These are phyloP conservation scores for Ectropis grisescens DNA, from an alignment of 1,140 invertebrate genomes.

Conservation along the genomic window DNA sequence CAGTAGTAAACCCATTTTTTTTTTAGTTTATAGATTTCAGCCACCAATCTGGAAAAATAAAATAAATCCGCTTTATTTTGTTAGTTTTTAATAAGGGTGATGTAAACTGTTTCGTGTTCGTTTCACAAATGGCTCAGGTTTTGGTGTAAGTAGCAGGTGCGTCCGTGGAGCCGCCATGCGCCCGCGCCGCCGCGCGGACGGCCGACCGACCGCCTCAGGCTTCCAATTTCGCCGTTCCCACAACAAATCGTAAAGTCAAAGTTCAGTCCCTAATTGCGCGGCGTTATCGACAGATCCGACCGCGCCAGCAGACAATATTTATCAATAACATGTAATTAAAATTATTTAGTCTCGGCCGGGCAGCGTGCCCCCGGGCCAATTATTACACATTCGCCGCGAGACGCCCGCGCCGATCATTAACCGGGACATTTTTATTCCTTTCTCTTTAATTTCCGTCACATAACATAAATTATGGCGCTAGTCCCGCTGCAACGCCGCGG, in stretches of 20 bases:
- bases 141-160: too few relatives aligned
- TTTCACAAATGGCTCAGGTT: too few relatives aligned
- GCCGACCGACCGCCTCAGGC: slow-evolving; percentile 7
- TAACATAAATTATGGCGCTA: slow-evolving; percentile 53
- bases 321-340: slow-evolving; percentile 69
- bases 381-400: slow-evolving; percentile 59
- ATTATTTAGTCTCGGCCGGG: slow-evolving; percentile 48
- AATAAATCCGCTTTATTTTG: too few relatives aligned
- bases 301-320: slow-evolving; percentile 52
- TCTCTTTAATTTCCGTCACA: slow-evolving; percentile 63
- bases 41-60: too few relatives aligned
- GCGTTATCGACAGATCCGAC: slow-evolving; percentile 49
- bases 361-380: slow-evolving; percentile 44
- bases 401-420: slow-evolving; percentile 49
- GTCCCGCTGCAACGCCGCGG: slow-evolving; percentile 36
- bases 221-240: slow-evolving; percentile 51
- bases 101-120: too few relatives aligned
- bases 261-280: slow-evolving; percentile 58
- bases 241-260: slow-evolving; percentile 54
- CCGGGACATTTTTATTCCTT: slow-evolving; percentile 60
- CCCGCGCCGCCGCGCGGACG: too few relatives aligned
- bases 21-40: too few relatives aligned
- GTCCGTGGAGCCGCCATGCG: too few relatives aligned
- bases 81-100: too few relatives aligned
- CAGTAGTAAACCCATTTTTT: too few relatives aligned